Conservation (phyloP, 2,113 vertebrate species). For the Cinclus mexicanus region DNA sequence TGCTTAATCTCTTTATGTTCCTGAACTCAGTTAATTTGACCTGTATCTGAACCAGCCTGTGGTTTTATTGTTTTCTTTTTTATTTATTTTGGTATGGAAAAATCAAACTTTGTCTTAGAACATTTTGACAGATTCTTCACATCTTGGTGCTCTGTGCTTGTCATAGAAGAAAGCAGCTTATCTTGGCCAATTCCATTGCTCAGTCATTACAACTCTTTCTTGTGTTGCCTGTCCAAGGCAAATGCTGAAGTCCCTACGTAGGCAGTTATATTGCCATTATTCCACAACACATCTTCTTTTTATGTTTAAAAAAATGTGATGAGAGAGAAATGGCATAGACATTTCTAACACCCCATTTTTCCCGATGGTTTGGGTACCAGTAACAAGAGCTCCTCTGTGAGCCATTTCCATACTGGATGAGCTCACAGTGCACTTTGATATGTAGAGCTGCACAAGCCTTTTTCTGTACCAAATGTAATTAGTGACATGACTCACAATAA, state of each 20-base stretch:
- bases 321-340: neutral
- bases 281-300: constrained; percentile 16
- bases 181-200: neutral
- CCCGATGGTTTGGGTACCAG: neutral
- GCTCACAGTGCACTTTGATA: constrained; percentile 35
- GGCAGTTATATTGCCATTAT: neutral
- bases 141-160: neutral
- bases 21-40: neutral
- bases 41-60: neutral
- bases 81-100: neutral
- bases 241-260: neutral
- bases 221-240: neutral
- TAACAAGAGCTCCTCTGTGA: constrained; percentile 57
- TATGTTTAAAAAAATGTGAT: neutral
- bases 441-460: constrained; percentile 20
- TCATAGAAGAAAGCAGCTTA: constrained; percentile 16
- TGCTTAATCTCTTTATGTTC: neutral
- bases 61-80: neutral
- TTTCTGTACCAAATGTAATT: constrained; percentile 36
- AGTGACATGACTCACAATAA: constrained; percentile 34
- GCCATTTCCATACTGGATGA: neutral
- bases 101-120: neutral
- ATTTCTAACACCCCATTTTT: neutral
- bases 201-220: constrained; percentile 4
- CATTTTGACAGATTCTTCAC: neutral